phyloP scores from a whole-genome alignment of 2,888 invertebrate genomes.

The Chymomyza amoena region DNA sequence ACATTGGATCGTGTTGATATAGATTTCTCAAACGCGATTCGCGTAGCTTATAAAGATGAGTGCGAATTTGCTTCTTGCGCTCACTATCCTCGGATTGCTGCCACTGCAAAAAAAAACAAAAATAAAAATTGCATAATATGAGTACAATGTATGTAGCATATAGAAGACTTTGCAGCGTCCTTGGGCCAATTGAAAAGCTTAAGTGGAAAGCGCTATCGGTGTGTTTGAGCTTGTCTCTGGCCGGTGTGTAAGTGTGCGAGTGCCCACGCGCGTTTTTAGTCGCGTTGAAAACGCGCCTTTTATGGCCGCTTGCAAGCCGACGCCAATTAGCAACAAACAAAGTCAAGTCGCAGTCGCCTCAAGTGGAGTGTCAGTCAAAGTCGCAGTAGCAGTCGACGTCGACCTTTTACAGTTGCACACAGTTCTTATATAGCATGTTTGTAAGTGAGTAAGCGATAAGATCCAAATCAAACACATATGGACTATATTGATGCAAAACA shows the following conservation, averaged over 20 bases:
- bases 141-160: slow-evolving; percentile 5
- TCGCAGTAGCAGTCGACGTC: background rate
- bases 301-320: slow-evolving; percentile 51
- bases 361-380: background rate
- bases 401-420: background rate
- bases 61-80: slow-evolving; percentile 90
- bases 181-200: slow-evolving; percentile 53
- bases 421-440: background rate
- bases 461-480: background rate
- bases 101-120: slow-evolving; percentile 82
- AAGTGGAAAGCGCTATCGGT: slow-evolving; percentile 10
- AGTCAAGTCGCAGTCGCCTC: background rate
- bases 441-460: too few species aligned
- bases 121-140: slow-evolving; percentile 4
- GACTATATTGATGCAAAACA: background rate
- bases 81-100: slow-evolving; percentile 92
- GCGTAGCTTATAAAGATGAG: slow-evolving; percentile 90
- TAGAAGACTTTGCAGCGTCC: slow-evolving; percentile 26
- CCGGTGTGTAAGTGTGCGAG: background rate
- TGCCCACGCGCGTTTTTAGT: slow-evolving; percentile 1
- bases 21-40: slow-evolving; percentile 88
- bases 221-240: background rate
- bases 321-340: slow-evolving; percentile 46
- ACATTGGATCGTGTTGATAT: slow-evolving; percentile 81
- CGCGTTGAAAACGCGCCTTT: slow-evolving; percentile 43